Conservation (phyloP, 2,888 invertebrate genomes). For the Parelbella ahira region DNA sequence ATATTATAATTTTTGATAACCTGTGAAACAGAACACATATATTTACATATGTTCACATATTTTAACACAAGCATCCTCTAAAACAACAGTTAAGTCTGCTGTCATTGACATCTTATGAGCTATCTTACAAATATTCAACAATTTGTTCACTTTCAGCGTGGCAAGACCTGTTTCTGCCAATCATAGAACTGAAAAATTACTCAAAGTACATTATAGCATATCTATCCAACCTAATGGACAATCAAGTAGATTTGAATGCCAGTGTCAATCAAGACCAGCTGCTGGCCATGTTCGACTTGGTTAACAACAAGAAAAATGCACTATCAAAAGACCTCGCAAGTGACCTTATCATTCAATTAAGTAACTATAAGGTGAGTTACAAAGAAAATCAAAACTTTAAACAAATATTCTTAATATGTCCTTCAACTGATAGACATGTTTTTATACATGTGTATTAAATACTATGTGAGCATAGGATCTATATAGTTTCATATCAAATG, state of each 20-base stretch:
- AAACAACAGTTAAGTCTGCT: too few relatives aligned
- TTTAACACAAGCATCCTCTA: too few relatives aligned
- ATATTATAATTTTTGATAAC: too few relatives aligned
- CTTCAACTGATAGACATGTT: too few relatives aligned
- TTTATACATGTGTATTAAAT: too few relatives aligned
- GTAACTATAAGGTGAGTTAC: slow-evolving; percentile 76
- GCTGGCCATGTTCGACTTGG: slow-evolving; percentile 80
- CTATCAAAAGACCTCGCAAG: slow-evolving; percentile 77
- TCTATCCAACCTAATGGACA: slow-evolving; percentile 75
- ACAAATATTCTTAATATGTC: too few relatives aligned
- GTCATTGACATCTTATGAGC: too few relatives aligned
- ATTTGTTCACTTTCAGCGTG: slow-evolving; percentile 86
- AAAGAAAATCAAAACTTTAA: background rate
- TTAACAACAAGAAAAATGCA: slow-evolving; percentile 79
- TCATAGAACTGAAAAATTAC: slow-evolving; percentile 86
- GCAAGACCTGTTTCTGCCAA: slow-evolving; percentile 87
- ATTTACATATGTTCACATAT: too few relatives aligned
- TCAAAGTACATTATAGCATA: slow-evolving; percentile 83
- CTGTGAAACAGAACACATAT: too few relatives aligned
- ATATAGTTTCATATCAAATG: too few relatives aligned
- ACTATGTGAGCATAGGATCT: too few relatives aligned
- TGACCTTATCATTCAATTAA: slow-evolving; percentile 75
- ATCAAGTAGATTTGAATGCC: slow-evolving; percentile 57
- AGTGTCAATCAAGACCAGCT: slow-evolving; percentile 77
- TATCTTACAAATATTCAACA: too few relatives aligned